These are phyloP conservation scores for Drosophila birchii DNA, from an alignment of 2,888 invertebrate genomes.

Conservation along the genomic window DNA sequence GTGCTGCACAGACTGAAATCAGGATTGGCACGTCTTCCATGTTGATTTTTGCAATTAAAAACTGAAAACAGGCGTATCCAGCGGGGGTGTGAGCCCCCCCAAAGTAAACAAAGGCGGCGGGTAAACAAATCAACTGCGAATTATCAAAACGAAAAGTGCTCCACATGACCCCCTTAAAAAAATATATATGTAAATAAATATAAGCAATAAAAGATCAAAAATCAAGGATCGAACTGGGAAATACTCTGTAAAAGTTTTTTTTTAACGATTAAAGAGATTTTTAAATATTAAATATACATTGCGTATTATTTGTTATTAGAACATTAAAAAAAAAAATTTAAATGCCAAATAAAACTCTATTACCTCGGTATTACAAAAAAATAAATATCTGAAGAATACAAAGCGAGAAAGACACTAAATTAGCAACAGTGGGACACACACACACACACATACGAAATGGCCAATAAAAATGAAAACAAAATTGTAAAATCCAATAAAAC, in stretches of 20 bases:
- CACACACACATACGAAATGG: conserved; percentile 9
- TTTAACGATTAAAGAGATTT: neutral
- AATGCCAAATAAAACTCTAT: neutral
- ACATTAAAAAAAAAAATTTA: no score
- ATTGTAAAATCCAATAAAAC: conserved; percentile 64
- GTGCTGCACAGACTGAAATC: conserved; percentile 18
- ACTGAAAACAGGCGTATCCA: conserved; percentile 16
- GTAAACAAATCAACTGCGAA: conserved; percentile 75
- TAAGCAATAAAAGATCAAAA: neutral
- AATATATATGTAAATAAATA: neutral
- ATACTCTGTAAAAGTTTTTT: neutral
- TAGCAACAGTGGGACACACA: conserved; percentile 59
- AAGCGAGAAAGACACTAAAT: conserved; percentile 44
- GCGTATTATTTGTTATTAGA: no score
- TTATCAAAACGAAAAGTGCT: conserved; percentile 48
- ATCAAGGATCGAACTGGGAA: neutral
- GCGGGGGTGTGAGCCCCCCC: conserved; percentile 19
- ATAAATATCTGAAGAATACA: conserved; percentile 16
- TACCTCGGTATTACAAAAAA: neutral
- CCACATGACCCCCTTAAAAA: conserved; percentile 39
- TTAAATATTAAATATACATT: no score
- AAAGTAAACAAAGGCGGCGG: conserved; percentile 58
- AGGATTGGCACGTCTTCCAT: conserved; percentile 39
- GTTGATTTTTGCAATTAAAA: conserved; percentile 70
- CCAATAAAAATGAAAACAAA: conserved; percentile 54